Conservation (phyloP, 1,140 invertebrate genomes). For the Rhopalosiphum maidis region DNA sequence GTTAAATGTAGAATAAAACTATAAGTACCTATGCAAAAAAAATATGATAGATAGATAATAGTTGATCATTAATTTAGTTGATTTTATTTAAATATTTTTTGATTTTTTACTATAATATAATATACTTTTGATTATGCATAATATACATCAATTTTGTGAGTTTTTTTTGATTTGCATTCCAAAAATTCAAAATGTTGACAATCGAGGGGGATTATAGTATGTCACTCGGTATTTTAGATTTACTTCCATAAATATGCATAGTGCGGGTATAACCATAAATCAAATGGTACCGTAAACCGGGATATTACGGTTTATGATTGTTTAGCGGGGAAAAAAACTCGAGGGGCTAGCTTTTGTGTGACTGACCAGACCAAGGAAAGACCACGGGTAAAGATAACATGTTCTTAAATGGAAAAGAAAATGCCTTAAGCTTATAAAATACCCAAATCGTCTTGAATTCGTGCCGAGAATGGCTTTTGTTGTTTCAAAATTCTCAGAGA, state of each 20-base stretch:
- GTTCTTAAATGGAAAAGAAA: slow-evolving; percentile 33
- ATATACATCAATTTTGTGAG: not conserved
- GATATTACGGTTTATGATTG: slow-evolving; percentile 37
- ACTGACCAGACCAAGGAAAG: not conserved
- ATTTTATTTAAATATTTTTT: too few species aligned
- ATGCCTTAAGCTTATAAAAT: slow-evolving; percentile 33
- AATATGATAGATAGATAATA: not conserved
- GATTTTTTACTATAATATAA: not conserved
- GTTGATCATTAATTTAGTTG: not conserved
- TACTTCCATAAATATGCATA: slow-evolving; percentile 28
- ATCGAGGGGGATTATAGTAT: not conserved
- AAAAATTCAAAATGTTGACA: not conserved
- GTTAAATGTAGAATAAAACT: too few species aligned
- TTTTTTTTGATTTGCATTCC: not conserved
- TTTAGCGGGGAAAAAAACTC: slow-evolving; percentile 16
- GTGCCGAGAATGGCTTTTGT: slow-evolving; percentile 21
- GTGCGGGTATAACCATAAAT: slow-evolving; percentile 10
- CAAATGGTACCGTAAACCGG: slow-evolving; percentile 34
- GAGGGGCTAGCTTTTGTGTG: not conserved
- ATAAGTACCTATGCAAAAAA: too few species aligned
- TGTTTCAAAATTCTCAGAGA: not conserved
- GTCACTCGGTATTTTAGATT: slow-evolving; percentile 14
- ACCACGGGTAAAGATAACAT: not conserved
- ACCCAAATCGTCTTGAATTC: slow-evolving; percentile 34
- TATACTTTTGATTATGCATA: not conserved